These are phyloP conservation scores for Drosophila merina DNA, from an alignment of 2,888 invertebrate genomes.

Conservation along the genomic window DNA sequence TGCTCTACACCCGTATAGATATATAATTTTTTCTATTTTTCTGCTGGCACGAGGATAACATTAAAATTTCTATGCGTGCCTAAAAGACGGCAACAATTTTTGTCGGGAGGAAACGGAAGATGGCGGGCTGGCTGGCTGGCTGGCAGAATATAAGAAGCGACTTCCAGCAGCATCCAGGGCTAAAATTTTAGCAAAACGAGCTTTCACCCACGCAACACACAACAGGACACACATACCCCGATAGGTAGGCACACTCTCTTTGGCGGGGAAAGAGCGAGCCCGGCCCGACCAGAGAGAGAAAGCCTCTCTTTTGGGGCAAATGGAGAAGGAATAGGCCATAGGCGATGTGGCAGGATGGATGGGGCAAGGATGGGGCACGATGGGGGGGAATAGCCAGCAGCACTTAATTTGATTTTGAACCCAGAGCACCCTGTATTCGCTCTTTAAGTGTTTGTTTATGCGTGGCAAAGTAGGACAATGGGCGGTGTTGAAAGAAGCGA, in stretches of 20 bases:
- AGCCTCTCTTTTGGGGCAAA: slow-evolving; percentile 42
- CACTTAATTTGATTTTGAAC: slow-evolving; percentile 68
- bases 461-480: slow-evolving; percentile 48
- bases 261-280: slow-evolving; percentile 11
- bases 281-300: slow-evolving; percentile 2
- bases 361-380: not conserved
- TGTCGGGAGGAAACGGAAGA: not conserved
- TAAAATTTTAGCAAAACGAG: slow-evolving; percentile 69
- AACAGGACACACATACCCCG: not conserved
- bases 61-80: slow-evolving; percentile 78
- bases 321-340: not conserved
- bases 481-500: slow-evolving; percentile 7
- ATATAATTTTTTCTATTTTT: slow-evolving; percentile 33
- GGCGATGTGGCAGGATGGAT: not conserved
- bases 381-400: slow-evolving; percentile 34
- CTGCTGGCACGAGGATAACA: slow-evolving; percentile 64
- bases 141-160: slow-evolving; percentile 21
- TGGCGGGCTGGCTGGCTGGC: slow-evolving; percentile 1
- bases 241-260: slow-evolving; percentile 27
- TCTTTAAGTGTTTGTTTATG: slow-evolving; percentile 79
- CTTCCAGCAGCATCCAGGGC: slow-evolving; percentile 79
- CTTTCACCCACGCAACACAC: slow-evolving; percentile 56
- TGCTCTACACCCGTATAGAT: not conserved
- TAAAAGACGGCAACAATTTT: slow-evolving; percentile 64
- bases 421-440: slow-evolving; percentile 46